Conservation (phyloP, 2,888 invertebrate genomes). For the Morinoia aosen region DNA sequence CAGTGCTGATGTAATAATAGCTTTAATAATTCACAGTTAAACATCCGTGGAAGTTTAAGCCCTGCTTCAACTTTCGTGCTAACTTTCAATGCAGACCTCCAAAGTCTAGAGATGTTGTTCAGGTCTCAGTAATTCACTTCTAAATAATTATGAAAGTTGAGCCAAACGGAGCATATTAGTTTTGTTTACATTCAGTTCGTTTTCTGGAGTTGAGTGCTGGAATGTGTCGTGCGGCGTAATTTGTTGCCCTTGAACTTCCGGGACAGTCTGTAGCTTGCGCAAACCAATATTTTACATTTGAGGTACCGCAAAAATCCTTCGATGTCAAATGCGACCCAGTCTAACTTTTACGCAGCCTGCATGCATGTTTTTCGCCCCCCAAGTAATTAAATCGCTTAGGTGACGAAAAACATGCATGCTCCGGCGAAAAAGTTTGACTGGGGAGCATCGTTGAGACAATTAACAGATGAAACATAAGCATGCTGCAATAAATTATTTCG, state of each 20-base stretch:
- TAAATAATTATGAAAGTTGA: slow-evolving; percentile 9
- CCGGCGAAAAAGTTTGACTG: too few species aligned
- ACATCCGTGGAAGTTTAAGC: neutral
- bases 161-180: neutral
- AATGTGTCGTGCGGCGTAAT: neutral
- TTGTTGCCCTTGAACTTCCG: neutral
- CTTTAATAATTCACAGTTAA: neutral
- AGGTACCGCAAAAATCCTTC: neutral
- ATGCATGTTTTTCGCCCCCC: too few species aligned
- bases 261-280: neutral
- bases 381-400: too few species aligned
- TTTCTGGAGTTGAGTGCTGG: neutral
- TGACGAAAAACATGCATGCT: too few species aligned
- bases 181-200: neutral
- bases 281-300: neutral
- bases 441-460: too few species aligned
- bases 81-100: neutral
- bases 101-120: neutral
- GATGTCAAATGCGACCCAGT: neutral
- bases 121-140: neutral
- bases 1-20: neutral
- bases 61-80: neutral
- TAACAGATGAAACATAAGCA: too few species aligned
- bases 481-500: too few species aligned
- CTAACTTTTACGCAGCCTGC: too few species aligned